phyloP scores from a whole-genome alignment of 2,113 vertebrate species.

The Vulpes ferrilata region DNA sequence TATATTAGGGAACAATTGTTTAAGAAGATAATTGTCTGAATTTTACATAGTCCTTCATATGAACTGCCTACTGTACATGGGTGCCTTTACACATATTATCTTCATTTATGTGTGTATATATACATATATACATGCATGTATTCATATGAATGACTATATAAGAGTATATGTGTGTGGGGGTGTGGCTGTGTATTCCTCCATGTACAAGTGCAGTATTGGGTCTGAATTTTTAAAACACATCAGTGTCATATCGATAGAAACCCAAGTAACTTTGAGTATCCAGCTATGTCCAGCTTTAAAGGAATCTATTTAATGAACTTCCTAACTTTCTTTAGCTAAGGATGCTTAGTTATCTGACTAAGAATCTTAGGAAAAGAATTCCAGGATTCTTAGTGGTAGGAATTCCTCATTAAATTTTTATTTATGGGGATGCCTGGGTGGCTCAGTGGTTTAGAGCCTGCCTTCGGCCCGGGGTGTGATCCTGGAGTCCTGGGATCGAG shows the following conservation, averaged over 20 bases:
- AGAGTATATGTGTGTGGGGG: not conserved
- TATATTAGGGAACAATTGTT: not conserved
- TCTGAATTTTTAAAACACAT: not conserved
- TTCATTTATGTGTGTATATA: not conserved
- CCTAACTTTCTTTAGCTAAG: slow-evolving; percentile 12
- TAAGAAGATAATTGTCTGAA: not conserved
- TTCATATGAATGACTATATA: not conserved
- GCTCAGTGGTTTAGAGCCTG: too few species aligned
- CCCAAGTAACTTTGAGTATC: not conserved
- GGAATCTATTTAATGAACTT: not conserved
- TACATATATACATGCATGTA: not conserved
- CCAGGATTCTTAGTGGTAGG: not conserved
- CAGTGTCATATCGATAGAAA: not conserved
- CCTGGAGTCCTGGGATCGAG: too few species aligned
- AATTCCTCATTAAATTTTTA: slow-evolving; percentile 41
- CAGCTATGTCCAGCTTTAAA: not conserved
- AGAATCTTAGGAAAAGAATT: slow-evolving; percentile 2
- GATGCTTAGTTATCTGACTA: slow-evolving; percentile 14
- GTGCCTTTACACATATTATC: not conserved
- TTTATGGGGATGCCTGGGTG: not conserved
- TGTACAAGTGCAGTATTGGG: not conserved
- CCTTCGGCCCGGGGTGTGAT: too few species aligned
- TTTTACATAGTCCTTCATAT: slow-evolving; percentile 50
- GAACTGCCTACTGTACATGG: not conserved
- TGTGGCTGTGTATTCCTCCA: not conserved